Percentiles rank a stretch among this genome's conserved stretches.
These are phyloP conservation scores for Diglossa cyanea DNA, from an alignment of 2,797 vertebrate genomes.

Conservation along the genomic window DNA sequence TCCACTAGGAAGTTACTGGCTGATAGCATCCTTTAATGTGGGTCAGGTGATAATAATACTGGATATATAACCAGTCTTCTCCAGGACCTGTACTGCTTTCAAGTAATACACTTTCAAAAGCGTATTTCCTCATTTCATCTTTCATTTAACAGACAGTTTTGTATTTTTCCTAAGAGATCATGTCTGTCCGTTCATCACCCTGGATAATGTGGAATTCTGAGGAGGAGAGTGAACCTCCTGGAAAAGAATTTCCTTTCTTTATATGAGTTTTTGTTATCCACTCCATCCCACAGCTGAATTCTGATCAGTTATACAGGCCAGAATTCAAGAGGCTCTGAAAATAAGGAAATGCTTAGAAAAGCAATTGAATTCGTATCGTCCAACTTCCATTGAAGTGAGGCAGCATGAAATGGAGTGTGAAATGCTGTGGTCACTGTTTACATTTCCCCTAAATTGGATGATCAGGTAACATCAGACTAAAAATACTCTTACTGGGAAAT, in stretches of 20 bases:
- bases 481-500: not conserved
- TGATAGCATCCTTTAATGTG: not conserved
- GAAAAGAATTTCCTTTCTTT: conserved; percentile 9
- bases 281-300: not conserved
- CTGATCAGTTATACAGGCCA: not conserved
- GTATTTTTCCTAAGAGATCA: not conserved
- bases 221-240: not conserved
- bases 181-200: not conserved
- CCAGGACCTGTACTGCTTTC: not conserved
- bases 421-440: conserved; percentile 2
- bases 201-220: not conserved
- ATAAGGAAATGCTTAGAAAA: not conserved
- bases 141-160: not conserved
- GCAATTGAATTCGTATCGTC: not conserved
- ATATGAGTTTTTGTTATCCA: not conserved
- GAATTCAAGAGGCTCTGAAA: conserved; percentile 3
- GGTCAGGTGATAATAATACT: not conserved
- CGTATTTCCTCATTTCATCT: not conserved
- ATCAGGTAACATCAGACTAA: not conserved
- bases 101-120: not conserved
- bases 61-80: not conserved
- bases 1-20: not conserved
- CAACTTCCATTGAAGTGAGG: not conserved
- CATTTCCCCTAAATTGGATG: conserved; percentile 4
- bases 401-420: conserved; percentile 32